Percentiles rank a stretch among this genome's conserved stretches.
Evolutionary conservation across 92 coral and sea anemone species (phyloP).

Genomic region (Meandrina meandrites): DNA sequence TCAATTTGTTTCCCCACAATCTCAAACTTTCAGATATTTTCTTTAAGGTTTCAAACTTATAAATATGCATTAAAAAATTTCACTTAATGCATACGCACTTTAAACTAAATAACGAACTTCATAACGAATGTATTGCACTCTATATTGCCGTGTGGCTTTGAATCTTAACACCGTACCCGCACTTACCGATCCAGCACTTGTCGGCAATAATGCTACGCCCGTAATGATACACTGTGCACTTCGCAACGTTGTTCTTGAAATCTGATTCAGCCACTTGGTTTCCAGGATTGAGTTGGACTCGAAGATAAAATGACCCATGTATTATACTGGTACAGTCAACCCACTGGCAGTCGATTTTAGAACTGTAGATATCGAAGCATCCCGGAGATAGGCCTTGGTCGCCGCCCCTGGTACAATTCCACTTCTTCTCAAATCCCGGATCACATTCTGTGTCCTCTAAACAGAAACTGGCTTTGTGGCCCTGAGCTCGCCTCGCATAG

Average conservation of each 20-base stretch:
- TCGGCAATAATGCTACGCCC: slow-evolving; percentile 34
- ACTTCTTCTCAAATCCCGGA: slow-evolving; percentile 70
- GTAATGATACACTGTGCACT: slow-evolving; percentile 71
- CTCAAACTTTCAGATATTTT: too few relatives aligned
- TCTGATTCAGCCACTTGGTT: slow-evolving; percentile 85
- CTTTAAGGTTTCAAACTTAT: too few relatives aligned
- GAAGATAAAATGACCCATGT: slow-evolving; percentile 59
- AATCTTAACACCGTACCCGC: not conserved
- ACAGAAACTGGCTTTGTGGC: slow-evolving; percentile 99
- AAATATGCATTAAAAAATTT: too few relatives aligned
- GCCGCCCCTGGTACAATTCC: slow-evolving; percentile 83
- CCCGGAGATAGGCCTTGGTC: slow-evolving; percentile 92
- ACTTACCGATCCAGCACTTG: slow-evolving; percentile 75
- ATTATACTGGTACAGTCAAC: slow-evolving; percentile 72
- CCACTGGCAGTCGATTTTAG: slow-evolving; percentile 96
- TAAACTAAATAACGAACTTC: too few relatives aligned
- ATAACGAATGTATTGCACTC: not conserved
- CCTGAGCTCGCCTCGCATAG: slow-evolving; percentile 61
- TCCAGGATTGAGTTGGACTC: slow-evolving; percentile 82
- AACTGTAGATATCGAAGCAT: slow-evolving; percentile 85
- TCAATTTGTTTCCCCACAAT: too few relatives aligned
- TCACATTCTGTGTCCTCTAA: slow-evolving; percentile 95
- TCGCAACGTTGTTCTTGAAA: slow-evolving; percentile 82
- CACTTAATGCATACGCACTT: too few relatives aligned
- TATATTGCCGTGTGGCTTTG: not conserved